Conservation (phyloP, 2,888 invertebrate genomes). For the Mimumesa dahlbomi region DNA sequence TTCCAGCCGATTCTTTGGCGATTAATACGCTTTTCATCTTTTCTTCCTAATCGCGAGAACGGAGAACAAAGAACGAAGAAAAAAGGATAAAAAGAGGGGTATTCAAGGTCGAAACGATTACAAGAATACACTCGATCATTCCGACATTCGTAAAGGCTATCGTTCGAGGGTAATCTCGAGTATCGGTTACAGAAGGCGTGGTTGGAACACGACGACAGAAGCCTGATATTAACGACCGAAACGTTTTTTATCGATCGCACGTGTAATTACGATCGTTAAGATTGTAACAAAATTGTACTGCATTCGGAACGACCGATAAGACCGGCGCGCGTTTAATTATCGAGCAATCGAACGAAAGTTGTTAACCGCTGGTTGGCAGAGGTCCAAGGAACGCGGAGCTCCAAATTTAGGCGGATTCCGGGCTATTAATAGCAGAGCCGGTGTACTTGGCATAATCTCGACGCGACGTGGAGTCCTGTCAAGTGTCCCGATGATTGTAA, state of each 20-base stretch:
- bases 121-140: not conserved
- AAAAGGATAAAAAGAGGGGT: not conserved
- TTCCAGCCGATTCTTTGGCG: not conserved
- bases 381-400: conserved; percentile 38
- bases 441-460: conserved; percentile 27
- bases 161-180: not conserved
- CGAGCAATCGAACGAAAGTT: not conserved
- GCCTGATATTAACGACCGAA: not conserved
- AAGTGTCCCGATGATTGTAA: conserved; percentile 5
- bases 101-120: not conserved
- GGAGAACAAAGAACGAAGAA: too few species aligned
- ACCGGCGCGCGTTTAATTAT: not conserved
- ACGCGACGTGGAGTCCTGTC: conserved; percentile 9
- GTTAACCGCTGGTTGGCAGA: conserved; percentile 21
- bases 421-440: conserved; percentile 33
- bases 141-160: not conserved
- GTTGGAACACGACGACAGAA: conserved; percentile 1
- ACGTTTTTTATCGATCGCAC: conserved; percentile 9
- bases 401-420: conserved; percentile 46
- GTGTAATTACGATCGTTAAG: not conserved
- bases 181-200: conserved; percentile 7
- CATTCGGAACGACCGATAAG: not conserved
- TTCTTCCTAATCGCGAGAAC: not conserved
- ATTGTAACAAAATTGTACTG: not conserved
- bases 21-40: not conserved